Evolutionary conservation across 2,888 invertebrate genomes (phyloP), one percentile per base, ranked within the genome.

Genomic region (Nineta flava): DNA sequence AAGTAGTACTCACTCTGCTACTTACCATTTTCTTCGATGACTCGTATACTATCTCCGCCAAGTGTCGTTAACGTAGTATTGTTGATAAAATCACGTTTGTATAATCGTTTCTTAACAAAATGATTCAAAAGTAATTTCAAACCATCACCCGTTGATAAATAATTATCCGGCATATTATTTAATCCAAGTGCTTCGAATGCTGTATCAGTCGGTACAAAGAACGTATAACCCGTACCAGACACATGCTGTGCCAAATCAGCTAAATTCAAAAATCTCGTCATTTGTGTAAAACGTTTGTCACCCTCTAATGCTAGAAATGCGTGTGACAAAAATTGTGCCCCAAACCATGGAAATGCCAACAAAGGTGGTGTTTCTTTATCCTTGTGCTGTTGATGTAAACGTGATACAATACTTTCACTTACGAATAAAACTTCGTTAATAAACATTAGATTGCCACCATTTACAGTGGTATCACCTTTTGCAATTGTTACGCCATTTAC

Each of bases 121-220:
- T 79, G 79, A 61, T 76, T 75, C 42, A 78, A 62, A 1, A 79
- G 62, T 59, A 77, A 72, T 56, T 75, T 71, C 21, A 76, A 62
- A 17, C 77, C 76, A 42, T 74, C 72, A 34, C 72, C 72, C 16
- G 72, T 74, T 7, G 73, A 73, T 60, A 76, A 57, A 53, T 68
- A 66, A 61, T 75, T 74, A 57, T 77, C 77, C 9, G 75, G 72
- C 58, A 76, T 70, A 54, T 68, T 65, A 57, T 73, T 74, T 52
- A 75, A 67, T 10, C 78, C 77, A n/a, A 77, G 61, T 54, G 71
- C 68, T 55, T 74, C 72, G 59, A 83, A 81, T 2, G 81, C 82
- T 34, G 69, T 70, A 62, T 83, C 80, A 7, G 72, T 76, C 7
- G 82, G 83, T 46, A 81, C 82, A 62, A 83, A 79, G 60, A 83